A percentile compares a stretch with the other conserved stretches of the same genome.
Conservation (phyloP, 1,140 invertebrate species). For the Melanaphis sacchari region DNA sequence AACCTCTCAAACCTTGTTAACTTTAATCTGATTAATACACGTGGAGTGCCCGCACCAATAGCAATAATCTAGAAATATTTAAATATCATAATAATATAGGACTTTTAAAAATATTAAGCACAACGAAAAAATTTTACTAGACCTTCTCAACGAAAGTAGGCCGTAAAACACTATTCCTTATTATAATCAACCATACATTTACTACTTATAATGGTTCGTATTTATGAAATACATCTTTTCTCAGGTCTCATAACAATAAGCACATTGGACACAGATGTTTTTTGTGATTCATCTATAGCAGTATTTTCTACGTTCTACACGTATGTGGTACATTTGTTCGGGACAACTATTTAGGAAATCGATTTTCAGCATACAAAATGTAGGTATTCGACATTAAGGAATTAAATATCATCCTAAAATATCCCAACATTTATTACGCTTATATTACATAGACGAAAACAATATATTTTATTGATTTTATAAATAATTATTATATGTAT, state of each 20-base stretch:
- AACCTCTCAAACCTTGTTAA: neutral
- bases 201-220: slow-evolving; percentile 21
- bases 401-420: neutral
- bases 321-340: neutral
- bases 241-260: slow-evolving; percentile 33
- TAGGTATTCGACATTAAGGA: too few species aligned
- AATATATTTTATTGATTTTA: neutral
- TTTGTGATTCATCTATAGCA: slow-evolving; percentile 8
- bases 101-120: neutral
- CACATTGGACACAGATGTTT: neutral
- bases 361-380: neutral
- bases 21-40: neutral
- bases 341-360: neutral
- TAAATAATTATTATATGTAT: neutral
- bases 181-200: neutral
- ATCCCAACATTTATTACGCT: neutral
- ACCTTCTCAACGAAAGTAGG: slow-evolving; percentile 3
- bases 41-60: neutral
- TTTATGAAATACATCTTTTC: slow-evolving; percentile 20
- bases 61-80: neutral
- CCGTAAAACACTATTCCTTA: neutral
- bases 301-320: neutral
- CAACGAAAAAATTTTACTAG: neutral
- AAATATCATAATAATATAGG: neutral
- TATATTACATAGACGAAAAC: neutral